Percentiles rank a stretch among this genome's conserved stretches.
These are phyloP conservation scores for Polydrusus pterygomalis DNA, from an alignment of 2,888 invertebrate genomes.

Conservation along the genomic window DNA sequence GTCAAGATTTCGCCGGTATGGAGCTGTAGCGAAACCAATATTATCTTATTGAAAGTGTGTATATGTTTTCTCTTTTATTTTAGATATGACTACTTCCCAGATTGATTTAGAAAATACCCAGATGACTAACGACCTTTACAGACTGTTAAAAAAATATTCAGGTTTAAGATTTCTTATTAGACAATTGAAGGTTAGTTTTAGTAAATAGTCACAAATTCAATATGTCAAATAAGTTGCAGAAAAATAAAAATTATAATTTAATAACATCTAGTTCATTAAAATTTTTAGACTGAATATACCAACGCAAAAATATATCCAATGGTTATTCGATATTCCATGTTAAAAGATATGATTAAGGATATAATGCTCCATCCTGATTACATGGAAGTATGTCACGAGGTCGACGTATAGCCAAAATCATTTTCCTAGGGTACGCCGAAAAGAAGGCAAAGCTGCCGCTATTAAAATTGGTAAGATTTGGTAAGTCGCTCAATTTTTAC, in stretches of 20 bases:
- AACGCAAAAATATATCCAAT: slow-evolving; percentile 95
- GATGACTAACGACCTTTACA: slow-evolving; percentile 94
- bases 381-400: slow-evolving; percentile 96
- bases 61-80: too few relatives aligned
- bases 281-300: slow-evolving; percentile 91
- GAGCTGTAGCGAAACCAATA: too few relatives aligned
- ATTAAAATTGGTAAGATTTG: slow-evolving; percentile 33
- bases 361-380: slow-evolving; percentile 97
- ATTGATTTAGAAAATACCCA: slow-evolving; percentile 95
- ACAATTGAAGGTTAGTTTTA: slow-evolving; percentile 83
- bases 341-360: slow-evolving; percentile 98
- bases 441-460: slow-evolving; percentile 57
- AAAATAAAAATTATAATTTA: too few relatives aligned
- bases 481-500: slow-evolving; percentile 3
- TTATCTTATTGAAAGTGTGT: too few relatives aligned
- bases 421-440: slow-evolving; percentile 63
- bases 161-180: slow-evolving; percentile 91
- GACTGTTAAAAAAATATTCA: slow-evolving; percentile 93
- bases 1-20: not conserved
- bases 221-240: too few relatives aligned
- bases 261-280: too few relatives aligned
- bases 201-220: too few relatives aligned
- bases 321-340: slow-evolving; percentile 94
- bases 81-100: slow-evolving; percentile 94
- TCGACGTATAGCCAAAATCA: slow-evolving; percentile 82